phyloP scores from a whole-genome alignment of 2,113 vertebrate species.

The Scatophagus argus region DNA sequence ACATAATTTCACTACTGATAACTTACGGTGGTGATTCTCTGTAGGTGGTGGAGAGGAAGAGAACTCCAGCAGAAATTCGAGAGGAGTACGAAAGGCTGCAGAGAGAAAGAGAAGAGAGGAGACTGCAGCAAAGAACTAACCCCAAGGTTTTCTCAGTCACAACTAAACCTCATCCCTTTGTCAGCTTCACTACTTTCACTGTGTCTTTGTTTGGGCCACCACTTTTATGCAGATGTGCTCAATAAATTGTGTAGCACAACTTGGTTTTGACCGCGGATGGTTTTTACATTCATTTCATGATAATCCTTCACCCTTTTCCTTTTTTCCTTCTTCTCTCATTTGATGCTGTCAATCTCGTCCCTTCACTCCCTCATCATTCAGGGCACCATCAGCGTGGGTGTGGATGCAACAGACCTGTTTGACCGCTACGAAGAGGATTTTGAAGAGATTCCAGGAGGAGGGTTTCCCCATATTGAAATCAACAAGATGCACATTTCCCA shows the following conservation, averaged over 20 bases:
- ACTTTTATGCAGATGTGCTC: background rate
- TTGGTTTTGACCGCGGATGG: background rate
- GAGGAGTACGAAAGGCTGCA: slow-evolving; percentile 97
- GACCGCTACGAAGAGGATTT: slow-evolving; percentile 97
- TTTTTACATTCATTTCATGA: slow-evolving; percentile 16
- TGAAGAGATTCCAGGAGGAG: slow-evolving; percentile 91
- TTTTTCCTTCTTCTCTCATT: background rate
- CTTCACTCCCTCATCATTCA: slow-evolving; percentile 65
- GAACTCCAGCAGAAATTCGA: slow-evolving; percentile 94
- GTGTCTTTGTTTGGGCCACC: background rate
- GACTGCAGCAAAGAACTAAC: slow-evolving; percentile 96
- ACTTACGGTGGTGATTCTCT: slow-evolving; percentile 5
- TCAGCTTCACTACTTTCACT: background rate
- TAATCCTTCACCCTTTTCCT: background rate
- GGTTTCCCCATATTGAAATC: slow-evolving; percentile 96
- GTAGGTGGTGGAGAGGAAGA: slow-evolving; percentile 95
- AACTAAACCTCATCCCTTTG: background rate
- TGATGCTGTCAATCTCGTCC: background rate
- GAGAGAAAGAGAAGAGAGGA: slow-evolving; percentile 93
- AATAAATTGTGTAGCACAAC: background rate
- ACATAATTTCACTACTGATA: background rate
- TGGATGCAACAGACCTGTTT: slow-evolving; percentile 97
- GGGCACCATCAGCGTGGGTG: slow-evolving; percentile 97
- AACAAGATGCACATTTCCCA: slow-evolving; percentile 99
- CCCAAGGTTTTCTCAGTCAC: slow-evolving; percentile 89